phyloP scores from a whole-genome alignment of 2,113 vertebrate genomes.

The Xiphias gladius region DNA sequence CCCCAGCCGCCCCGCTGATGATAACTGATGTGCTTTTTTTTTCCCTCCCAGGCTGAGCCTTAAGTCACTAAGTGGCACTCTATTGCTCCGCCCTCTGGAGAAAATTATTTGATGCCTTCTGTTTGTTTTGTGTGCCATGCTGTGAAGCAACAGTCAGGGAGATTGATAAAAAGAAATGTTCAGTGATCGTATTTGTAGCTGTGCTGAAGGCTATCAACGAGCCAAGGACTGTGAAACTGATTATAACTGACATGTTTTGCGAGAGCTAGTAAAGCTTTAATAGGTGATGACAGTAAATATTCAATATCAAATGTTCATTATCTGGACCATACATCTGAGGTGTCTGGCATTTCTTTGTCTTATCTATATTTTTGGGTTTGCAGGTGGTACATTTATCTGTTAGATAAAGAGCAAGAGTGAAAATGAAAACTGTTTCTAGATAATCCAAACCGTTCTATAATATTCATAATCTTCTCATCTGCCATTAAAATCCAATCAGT shows the following conservation, averaged over 20 bases:
- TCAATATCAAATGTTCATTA: not conserved
- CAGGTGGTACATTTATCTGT: constrained; percentile 9
- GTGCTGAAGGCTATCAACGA: not conserved
- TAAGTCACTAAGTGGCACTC: constrained; percentile 45
- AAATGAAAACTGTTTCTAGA: constrained; percentile 19
- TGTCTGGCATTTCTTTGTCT: not conserved
- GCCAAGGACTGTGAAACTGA: not conserved
- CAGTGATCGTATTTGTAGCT: not conserved
- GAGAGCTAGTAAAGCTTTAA: not conserved
- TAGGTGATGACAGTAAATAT: constrained; percentile 1
- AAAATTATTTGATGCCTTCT: not conserved
- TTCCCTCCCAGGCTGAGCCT: constrained; percentile 1
- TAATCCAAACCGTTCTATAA: constrained; percentile 12
- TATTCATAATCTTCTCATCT: constrained; percentile 19
- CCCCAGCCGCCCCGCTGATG: constrained; percentile 26
- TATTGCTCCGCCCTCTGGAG: constrained; percentile 32
- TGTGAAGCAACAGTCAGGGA: constrained; percentile 19
- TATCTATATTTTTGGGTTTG: constrained; percentile 19
- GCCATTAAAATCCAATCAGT: constrained; percentile 17
- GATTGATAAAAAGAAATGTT: constrained; percentile 2
- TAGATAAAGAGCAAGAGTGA: constrained; percentile 23
- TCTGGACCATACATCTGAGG: not conserved
- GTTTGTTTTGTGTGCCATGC: constrained; percentile 15
- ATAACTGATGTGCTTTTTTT: constrained; percentile 20
- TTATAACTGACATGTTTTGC: not conserved